Evolutionary conservation across 2,888 invertebrate species (phyloP), one percentile per base, ranked within the genome.

Genomic region (Zeuzera pyrina): DNA sequence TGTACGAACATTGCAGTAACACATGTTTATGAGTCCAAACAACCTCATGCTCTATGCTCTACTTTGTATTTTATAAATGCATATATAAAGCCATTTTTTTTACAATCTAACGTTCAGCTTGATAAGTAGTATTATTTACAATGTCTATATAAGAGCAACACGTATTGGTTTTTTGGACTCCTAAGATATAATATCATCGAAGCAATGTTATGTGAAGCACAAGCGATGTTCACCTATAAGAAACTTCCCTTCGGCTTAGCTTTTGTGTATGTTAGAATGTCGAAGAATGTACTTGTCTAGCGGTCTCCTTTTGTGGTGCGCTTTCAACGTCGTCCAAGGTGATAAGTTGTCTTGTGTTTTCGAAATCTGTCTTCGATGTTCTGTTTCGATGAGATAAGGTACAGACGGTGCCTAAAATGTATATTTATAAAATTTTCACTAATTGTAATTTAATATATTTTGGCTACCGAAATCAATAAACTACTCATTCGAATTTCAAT

Each of bases 1-100:
- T 88, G 87, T 88, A 87, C 86, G 87, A 81, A 50, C 48, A 52
- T 45, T 53, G 42, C 53, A 60, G 59, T 67, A 64, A 59, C 53
- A 48, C 42, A 32, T 27, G 39, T 40, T 39, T 52, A 58, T 49
- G 67, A 52, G 73, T 69, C 70, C 79, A 76, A 77, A 71, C 45
- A 74, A 76, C 68, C 54, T 32, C 26, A 34, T 21, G 23, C 29
- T 31, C 15, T n/a, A n/a, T n/a, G n/a, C n/a, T n/a, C n/a, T n/a
- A n/a, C n/a, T n/a, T n/a, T n/a, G n/a, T n/a, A n/a, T n/a, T n/a
- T n/a, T n/a, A n/a, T n/a, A n/a, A n/a, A n/a, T n/a, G n/a, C n/a
- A n/a, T n/a, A n/a, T n/a, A n/a, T n/a, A n/a, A n/a, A n/a, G n/a
- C n/a, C n/a, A n/a, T n/a, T n/a, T n/a, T n/a, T n/a, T n/a, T n/a